Percentiles rank a stretch among this genome's conserved stretches.
phyloP scores from a whole-genome alignment of 2,113 vertebrate species.

The Otis tarda region DNA sequence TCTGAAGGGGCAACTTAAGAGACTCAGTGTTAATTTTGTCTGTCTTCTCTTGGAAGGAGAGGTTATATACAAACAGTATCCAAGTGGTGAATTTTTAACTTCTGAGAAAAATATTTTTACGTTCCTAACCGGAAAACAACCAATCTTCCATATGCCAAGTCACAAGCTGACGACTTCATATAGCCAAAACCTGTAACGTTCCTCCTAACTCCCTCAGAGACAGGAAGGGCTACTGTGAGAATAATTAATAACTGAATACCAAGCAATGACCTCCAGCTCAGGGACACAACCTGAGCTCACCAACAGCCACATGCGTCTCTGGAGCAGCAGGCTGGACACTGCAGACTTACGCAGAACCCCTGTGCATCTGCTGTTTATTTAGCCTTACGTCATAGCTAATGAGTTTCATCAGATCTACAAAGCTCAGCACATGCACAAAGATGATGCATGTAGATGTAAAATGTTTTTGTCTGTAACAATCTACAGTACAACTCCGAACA shows the following conservation, averaged over 20 bases:
- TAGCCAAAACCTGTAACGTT: neutral
- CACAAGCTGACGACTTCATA: neutral
- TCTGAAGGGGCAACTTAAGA: neutral
- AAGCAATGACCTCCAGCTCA: neutral
- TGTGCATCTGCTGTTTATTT: neutral
- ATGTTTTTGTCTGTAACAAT: neutral
- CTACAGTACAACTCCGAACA: neutral
- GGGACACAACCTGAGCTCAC: neutral
- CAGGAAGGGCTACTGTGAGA: neutral
- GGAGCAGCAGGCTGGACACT: neutral
- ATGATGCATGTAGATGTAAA: neutral
- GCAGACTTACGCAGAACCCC: neutral
- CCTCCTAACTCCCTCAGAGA: neutral
- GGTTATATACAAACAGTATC: neutral
- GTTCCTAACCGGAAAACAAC: neutral
- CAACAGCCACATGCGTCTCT: fast-evolving
- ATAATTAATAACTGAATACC: neutral
- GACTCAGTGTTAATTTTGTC: neutral
- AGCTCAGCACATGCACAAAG: neutral
- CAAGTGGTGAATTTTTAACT: neutral
- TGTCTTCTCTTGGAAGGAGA: neutral
- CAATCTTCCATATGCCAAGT: neutral
- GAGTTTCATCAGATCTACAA: neutral
- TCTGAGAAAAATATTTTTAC: neutral
- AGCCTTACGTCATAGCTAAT: fast-evolving